Evolutionary conservation across 2,797 vertebrate species (phyloP).

Genomic region (Acanthurus lineatus): DNA sequence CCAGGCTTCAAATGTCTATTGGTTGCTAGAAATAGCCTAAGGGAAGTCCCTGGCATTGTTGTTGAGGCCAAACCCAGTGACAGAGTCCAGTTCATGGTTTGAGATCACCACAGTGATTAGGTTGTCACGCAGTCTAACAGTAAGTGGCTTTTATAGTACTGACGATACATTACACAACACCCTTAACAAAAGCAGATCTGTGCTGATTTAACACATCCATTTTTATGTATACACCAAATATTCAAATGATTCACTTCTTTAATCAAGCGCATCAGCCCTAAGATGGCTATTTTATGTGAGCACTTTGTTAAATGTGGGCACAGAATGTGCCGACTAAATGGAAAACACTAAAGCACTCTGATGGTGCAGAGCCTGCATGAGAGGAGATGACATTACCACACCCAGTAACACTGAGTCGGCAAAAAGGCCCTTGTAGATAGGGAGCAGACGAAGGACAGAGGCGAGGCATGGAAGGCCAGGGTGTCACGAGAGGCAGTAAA

Average conservation of each 20-base stretch:
- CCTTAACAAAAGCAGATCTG: neutral
- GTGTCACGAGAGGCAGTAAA: constrained; percentile 49
- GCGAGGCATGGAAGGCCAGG: constrained; percentile 26
- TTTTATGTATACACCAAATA: neutral
- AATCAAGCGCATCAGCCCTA: neutral
- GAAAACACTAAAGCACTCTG: constrained; percentile 63
- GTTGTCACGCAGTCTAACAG: constrained; percentile 6
- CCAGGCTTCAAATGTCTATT: constrained; percentile 69
- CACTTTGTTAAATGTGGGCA: constrained; percentile 22
- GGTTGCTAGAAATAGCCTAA: constrained; percentile 78
- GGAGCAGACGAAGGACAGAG: constrained; percentile 50
- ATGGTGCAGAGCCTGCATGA: constrained; percentile 61
- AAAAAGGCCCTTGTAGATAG: constrained; percentile 32
- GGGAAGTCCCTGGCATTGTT: constrained; percentile 82
- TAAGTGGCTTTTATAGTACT: constrained; percentile 22
- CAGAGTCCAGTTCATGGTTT: constrained; percentile 52
- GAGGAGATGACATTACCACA: constrained; percentile 69
- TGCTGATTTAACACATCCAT: neutral
- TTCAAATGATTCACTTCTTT: neutral
- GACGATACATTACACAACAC: constrained; percentile 7
- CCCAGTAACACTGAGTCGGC: constrained; percentile 72
- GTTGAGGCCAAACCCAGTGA: constrained; percentile 53
- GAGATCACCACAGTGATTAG: constrained; percentile 9
- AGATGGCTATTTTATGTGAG: constrained; percentile 22
- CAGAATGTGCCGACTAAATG: constrained; percentile 57